Percentiles rank a stretch among this genome's conserved stretches.
phyloP scores from a whole-genome alignment of 2,888 invertebrate species.

The Drosophila sordidula region DNA sequence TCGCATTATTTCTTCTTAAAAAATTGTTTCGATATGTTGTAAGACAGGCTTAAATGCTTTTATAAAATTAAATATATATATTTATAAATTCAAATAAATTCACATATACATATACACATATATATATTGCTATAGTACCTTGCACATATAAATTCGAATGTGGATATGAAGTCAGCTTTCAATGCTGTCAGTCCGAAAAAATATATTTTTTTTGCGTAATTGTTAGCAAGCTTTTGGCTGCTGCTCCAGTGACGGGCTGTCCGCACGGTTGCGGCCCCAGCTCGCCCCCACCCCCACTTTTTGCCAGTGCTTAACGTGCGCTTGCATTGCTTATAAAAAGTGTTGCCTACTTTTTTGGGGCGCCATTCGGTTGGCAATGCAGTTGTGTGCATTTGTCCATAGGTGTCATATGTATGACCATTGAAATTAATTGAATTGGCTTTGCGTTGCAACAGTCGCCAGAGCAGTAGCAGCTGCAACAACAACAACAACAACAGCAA shows the following conservation, averaged over 20 bases:
- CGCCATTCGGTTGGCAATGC: slow-evolving; percentile 37
- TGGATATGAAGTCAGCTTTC: background rate
- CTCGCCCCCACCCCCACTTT: background rate
- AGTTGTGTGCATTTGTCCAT: slow-evolving; percentile 69
- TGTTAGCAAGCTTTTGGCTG: slow-evolving; percentile 24
- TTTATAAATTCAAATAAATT: too few species aligned
- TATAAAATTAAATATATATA: too few species aligned
- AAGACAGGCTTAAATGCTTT: too few species aligned
- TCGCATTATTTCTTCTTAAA: too few species aligned
- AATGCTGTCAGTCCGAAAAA: slow-evolving; percentile 3
- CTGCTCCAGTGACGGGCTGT: background rate
- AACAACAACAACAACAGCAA: slow-evolving; percentile 4
- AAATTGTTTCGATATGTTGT: too few species aligned
- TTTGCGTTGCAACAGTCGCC: slow-evolving; percentile 60
- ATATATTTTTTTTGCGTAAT: slow-evolving; percentile 4
- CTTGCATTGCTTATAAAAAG: slow-evolving; percentile 67
- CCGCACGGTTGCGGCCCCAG: too few species aligned
- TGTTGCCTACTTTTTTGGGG: slow-evolving; percentile 62
- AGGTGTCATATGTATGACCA: slow-evolving; percentile 75
- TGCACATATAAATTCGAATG: background rate
- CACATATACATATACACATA: too few species aligned
- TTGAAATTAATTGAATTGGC: slow-evolving; percentile 81
- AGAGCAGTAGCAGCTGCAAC: slow-evolving; percentile 22
- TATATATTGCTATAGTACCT: too few species aligned
- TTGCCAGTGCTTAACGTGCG: slow-evolving; percentile 34